Percentiles rank a stretch among this genome's conserved stretches.
phyloP scores from a whole-genome alignment of 2,888 invertebrate species.

The Melolontha melolontha region DNA sequence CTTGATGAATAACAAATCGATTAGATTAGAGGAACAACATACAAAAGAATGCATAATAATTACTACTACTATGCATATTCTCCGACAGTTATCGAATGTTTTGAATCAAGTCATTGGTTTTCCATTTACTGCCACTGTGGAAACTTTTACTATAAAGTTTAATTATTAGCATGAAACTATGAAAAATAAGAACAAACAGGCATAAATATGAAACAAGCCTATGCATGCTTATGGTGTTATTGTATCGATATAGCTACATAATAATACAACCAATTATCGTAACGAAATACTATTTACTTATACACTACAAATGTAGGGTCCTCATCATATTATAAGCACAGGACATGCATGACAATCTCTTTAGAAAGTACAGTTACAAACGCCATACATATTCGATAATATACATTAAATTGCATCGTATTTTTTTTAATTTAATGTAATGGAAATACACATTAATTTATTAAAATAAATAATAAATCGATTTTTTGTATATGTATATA shows the following conservation, averaged over 20 bases:
- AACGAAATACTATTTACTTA: constrained; percentile 60
- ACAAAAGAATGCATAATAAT: constrained; percentile 20
- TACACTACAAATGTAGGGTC: constrained; percentile 56
- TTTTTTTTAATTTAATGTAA: too few species aligned
- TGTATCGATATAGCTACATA: constrained; percentile 58
- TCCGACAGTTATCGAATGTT: constrained; percentile 1
- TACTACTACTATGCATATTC: constrained; percentile 16
- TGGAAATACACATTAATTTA: too few species aligned
- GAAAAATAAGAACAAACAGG: constrained; percentile 40
- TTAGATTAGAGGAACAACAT: neutral
- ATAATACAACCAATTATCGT: constrained; percentile 58
- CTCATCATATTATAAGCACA: constrained; percentile 54
- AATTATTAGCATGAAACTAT: constrained; percentile 42
- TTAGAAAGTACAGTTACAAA: constrained; percentile 30
- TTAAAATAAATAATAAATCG: too few species aligned
- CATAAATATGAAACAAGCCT: constrained; percentile 40
- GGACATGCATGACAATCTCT: constrained; percentile 40
- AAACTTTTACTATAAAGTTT: constrained; percentile 31
- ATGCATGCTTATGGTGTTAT: constrained; percentile 52
- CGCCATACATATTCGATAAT: too few species aligned
- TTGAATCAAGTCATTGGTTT: constrained; percentile 23
- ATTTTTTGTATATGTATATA: too few species aligned
- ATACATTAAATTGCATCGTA: too few species aligned
- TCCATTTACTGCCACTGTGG: constrained; percentile 21
- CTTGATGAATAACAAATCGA: neutral